A percentile compares a stretch with the other conserved stretches of the same genome.
Evolutionary conservation across 2,113 vertebrate genomes (phyloP).

Genomic region (Axis porcinus): DNA sequence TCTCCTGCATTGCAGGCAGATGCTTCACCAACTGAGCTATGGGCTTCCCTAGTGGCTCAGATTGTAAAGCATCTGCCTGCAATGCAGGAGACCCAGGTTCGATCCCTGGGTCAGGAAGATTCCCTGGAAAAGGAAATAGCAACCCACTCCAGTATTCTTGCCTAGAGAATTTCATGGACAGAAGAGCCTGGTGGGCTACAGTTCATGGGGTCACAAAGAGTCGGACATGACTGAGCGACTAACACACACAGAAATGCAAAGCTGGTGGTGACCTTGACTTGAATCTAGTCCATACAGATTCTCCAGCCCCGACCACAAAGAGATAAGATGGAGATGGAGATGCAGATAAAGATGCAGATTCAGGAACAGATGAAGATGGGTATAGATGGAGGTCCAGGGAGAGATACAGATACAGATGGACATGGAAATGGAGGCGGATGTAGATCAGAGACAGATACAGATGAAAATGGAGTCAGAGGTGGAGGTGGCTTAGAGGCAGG

Average conservation of each 20-base stretch:
- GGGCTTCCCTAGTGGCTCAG: background rate
- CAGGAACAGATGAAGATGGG: background rate
- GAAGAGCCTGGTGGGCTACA: background rate
- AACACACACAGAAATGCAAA: background rate
- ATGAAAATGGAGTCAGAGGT: fast-evolving
- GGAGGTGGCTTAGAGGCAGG: fast-evolving
- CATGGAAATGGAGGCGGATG: fast-evolving
- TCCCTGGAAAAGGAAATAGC: background rate
- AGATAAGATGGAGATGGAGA: background rate
- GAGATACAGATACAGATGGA: fast-evolving
- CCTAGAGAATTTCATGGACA: background rate
- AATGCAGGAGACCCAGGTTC: background rate
- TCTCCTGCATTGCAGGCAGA: background rate
- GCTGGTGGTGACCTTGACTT: background rate
- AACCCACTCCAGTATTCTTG: background rate
- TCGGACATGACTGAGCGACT: fast-evolving
- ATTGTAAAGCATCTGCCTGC: background rate
- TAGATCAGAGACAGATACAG: background rate
- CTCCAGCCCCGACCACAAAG: background rate
- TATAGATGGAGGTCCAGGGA: fast-evolving
- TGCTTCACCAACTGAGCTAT: background rate
- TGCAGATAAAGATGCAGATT: background rate
- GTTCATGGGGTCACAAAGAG: background rate
- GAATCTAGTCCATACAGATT: fast-evolving
- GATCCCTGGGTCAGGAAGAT: background rate